phyloP scores from a whole-genome alignment of 2,888 invertebrate species.

The Tenthredo scrophulariae region DNA sequence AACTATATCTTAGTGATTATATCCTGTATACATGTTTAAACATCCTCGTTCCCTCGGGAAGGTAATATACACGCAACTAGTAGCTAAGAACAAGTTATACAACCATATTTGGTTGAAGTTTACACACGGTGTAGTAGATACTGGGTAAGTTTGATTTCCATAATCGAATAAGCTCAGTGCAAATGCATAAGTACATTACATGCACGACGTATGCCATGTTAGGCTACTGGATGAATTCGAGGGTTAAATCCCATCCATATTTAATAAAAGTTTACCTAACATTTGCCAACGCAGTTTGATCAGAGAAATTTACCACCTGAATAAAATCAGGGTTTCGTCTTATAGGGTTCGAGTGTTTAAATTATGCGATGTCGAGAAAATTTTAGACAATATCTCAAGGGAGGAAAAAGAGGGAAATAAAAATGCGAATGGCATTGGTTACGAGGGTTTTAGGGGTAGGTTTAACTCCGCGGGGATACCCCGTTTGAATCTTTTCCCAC shows the following conservation, averaged over 20 bases:
- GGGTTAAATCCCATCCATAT: neutral
- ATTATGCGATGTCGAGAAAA: constrained; percentile 9
- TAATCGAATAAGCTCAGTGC: neutral
- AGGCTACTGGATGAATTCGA: neutral
- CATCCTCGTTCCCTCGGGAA: neutral
- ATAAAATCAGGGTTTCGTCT: neutral
- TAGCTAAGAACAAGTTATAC: neutral
- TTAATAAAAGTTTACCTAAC: neutral
- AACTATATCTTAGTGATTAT: neutral
- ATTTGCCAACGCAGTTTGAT: neutral
- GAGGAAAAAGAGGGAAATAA: neutral
- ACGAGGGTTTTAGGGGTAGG: constrained; percentile 22
- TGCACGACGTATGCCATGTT: neutral
- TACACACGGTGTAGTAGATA: neutral
- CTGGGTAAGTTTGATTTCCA: neutral
- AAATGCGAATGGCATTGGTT: neutral
- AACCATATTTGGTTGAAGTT: neutral
- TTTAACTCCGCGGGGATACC: constrained; percentile 26
- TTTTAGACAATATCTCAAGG: neutral
- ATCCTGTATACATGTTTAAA: neutral
- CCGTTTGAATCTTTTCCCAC: constrained; percentile 29
- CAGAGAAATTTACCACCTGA: neutral
- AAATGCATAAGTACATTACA: neutral
- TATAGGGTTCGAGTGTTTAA: constrained; percentile 2
- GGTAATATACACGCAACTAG: constrained; percentile 4